Evolutionary conservation across 2,113 vertebrate genomes (phyloP).

Genomic region (Bucco capensis): DNA sequence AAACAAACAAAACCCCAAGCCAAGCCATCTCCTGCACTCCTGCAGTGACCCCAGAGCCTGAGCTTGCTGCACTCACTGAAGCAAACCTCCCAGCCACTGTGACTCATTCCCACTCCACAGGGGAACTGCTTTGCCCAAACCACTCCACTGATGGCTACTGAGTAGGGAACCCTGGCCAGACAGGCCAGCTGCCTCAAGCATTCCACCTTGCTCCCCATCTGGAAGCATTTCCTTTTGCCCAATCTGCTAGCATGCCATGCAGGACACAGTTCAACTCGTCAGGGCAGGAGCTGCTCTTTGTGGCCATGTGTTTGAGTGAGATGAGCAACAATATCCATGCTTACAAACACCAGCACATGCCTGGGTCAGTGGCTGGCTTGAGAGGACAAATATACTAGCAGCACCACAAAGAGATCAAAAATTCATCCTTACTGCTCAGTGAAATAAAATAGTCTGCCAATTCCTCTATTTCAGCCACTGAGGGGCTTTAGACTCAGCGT

Average conservation of each 20-base stretch:
- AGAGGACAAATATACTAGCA: neutral
- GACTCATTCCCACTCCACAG: neutral
- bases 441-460: neutral
- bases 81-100: neutral
- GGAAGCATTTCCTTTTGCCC: neutral
- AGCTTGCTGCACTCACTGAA: neutral
- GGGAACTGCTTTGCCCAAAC: constrained; percentile 42
- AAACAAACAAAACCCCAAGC: neutral
- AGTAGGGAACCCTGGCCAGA: neutral
- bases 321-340: neutral
- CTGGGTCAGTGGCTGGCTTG: neutral
- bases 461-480: rapidly evolving
- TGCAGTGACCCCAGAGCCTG: neutral
- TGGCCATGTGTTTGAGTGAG: neutral
- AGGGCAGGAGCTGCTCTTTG: neutral
- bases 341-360: neutral
- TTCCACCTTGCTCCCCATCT: neutral
- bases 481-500: neutral
- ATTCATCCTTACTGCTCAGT: neutral
- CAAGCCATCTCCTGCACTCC: neutral
- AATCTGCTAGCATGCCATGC: neutral
- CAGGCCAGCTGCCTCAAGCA: neutral
- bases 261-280: neutral
- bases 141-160: neutral
- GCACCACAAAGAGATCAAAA: neutral